phyloP scores from a whole-genome alignment of 2,888 invertebrate genomes.

The Amphipoea lucens region DNA sequence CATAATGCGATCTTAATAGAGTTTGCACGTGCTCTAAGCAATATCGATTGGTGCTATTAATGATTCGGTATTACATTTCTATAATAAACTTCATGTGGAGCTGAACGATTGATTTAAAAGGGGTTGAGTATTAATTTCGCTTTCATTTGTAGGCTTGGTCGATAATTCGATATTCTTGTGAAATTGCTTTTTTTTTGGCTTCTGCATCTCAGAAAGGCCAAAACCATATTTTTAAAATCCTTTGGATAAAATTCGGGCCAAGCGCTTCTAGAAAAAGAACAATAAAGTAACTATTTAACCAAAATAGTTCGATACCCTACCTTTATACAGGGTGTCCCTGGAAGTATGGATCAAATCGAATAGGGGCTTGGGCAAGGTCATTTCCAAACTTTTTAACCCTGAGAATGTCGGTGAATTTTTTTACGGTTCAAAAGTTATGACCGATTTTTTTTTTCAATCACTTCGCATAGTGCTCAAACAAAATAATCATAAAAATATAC shows the following conservation, averaged over 20 bases:
- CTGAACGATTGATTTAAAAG: conserved; percentile 3
- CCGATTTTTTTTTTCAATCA: no score
- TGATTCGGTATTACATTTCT: conserved; percentile 45
- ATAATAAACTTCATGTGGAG: conserved; percentile 21
- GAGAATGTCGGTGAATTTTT: no score
- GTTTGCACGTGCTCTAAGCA: conserved; percentile 65
- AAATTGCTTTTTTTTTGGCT: neutral
- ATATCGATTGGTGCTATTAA: conserved; percentile 54
- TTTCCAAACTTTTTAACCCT: no score
- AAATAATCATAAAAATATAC: no score
- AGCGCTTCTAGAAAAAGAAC: neutral
- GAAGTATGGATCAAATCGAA: no score
- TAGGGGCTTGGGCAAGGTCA: no score
- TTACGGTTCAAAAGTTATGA: no score
- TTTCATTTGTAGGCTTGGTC: neutral
- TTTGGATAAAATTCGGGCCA: neutral
- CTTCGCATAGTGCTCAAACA: no score
- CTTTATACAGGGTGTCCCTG: neutral
- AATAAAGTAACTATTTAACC: neutral
- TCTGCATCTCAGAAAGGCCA: neutral
- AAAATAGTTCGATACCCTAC: neutral
- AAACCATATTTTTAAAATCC: neutral
- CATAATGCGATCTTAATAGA: conserved; percentile 64
- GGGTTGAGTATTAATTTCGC: neutral
- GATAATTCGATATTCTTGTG: neutral